Conservation (phyloP, 2,888 invertebrate species). For the Clistopyga incitator region DNA sequence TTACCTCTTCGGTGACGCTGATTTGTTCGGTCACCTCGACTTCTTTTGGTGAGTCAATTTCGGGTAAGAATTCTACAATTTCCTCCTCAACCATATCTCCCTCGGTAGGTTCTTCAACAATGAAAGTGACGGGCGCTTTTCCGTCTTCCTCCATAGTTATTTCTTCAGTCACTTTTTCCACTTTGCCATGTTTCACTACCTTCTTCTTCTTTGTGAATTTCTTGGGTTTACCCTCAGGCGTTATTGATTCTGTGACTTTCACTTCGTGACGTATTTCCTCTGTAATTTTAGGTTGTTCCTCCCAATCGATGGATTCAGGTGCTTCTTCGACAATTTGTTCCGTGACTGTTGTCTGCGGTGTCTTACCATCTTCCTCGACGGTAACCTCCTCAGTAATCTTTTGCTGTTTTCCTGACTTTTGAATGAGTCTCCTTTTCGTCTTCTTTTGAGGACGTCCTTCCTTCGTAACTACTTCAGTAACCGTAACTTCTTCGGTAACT, state of each 20-base stretch:
- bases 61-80: constrained; percentile 50
- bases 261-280: constrained; percentile 78
- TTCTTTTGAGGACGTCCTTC: constrained; percentile 75
- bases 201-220: constrained; percentile 81
- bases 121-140: constrained; percentile 83
- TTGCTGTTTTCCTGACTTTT: constrained; percentile 79
- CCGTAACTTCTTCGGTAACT: constrained; percentile 70
- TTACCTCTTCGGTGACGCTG: constrained; percentile 67
- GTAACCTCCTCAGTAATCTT: constrained; percentile 69
- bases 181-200: constrained; percentile 76
- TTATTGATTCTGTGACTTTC: constrained; percentile 76
- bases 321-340: constrained; percentile 74
- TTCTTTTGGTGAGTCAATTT: constrained; percentile 44
- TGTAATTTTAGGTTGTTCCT: constrained; percentile 55
- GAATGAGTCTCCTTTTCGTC: constrained; percentile 74
- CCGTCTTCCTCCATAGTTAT: constrained; percentile 81
- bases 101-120: constrained; percentile 82
- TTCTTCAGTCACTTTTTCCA: constrained; percentile 81
- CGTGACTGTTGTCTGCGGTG: constrained; percentile 72
- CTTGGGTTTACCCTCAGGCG: constrained; percentile 78
- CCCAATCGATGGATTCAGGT: constrained; percentile 44
- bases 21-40: constrained; percentile 65
- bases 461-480: constrained; percentile 67
- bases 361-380: constrained; percentile 83
- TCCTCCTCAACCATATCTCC: constrained; percentile 71